Evolutionary conservation across 2,113 vertebrate genomes (phyloP), one percentile per base, ranked within the genome.

Genomic region (Lepus americanus): DNA sequence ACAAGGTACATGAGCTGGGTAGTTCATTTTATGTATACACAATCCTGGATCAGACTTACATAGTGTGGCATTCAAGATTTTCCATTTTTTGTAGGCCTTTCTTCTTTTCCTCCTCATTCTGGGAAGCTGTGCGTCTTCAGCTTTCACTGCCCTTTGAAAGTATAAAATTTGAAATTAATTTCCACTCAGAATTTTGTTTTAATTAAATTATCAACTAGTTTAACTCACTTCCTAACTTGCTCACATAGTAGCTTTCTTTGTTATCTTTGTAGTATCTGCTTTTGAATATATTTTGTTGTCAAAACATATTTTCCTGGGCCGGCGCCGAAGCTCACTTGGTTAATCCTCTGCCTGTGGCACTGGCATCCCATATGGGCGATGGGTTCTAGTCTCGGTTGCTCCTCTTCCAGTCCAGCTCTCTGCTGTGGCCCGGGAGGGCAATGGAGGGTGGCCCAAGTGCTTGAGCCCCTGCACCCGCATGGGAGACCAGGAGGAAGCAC

Each of bases 101-200:
- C 99, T 99, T 98, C 98, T 99, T 97, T 99, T 99, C 89, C 98
- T 98, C 93, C 98, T 99, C 99, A 99, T 99, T 97, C 96, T 92
- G 78, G 92, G 92, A 82, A 96, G 83, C 1, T 77, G 74, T 93
- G 63, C 25, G 8, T 92, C 96, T 97, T 97, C 91, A 96, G 29
- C 14, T 88, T 97, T 96, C 67, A 87, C 79, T 92, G 51, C 93
- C 93, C 97, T 98, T 97, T 93, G 70, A 90, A 94, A 93, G 64
- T 8, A 96, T 88, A 22, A 81, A 87, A 98, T 95, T 96, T 97
- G 27, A 98, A 89, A 79, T 90, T 90, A 95, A 84, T 94, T 95
- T 92, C 22, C 25, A 63, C 2, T 73, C 14, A 69, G 31, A 90
- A 95, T 92, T 84, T 96, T 66, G 7, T 27, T 85, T 93, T 94